Evolutionary conservation across 2,888 invertebrate genomes (phyloP), one percentile per base, ranked within the genome.

Genomic region (Luffia ferchaultella): DNA sequence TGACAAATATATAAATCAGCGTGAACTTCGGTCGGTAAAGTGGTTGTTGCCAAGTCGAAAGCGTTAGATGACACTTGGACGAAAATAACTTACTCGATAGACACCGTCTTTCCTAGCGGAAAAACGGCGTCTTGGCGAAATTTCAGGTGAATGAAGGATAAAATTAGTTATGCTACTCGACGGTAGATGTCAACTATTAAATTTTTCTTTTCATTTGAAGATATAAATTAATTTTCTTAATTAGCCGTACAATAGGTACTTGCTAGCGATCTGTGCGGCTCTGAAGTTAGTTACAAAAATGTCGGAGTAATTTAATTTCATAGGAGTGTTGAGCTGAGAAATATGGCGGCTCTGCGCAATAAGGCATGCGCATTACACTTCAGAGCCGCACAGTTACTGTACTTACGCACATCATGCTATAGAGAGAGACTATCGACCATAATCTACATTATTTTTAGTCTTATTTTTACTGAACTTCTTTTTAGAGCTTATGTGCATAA

Each of bases 21-120:
- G 60, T 73, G 74, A 75, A 74, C 73, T 78, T 79, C 70, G 73
- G 70, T 68, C 73, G 68, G 57, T 54, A 56, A 57, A 57, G 12
- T n/a, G 15, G 7, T 61, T 65, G 76, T 73, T 80, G 82, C 80
- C 82, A 82, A 82, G 64, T 70, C 66, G 60, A 54, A n/a, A 30
- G 30, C 30, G 12, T 63, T 62, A 60, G 61, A 68, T 67, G 71
- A 70, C 74, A 75, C 63, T 64, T 58, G 63, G 63, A 67, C 70
- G 62, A 69, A 77, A 80, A 79, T 80, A 76, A 62, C 64, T 63
- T 57, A 56, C 54, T 47, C 58, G 60, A 58, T 12, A 30, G 3
- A 3, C 30, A 30, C 5, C 3, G 3, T 30, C 12, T 30, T 12
- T 30, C 5, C 30, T 30, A n/a, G 30, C 30, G 20, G 49, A 42